phyloP scores from a whole-genome alignment of 2,888 invertebrate species.

The Epistrophe grossulariae region DNA sequence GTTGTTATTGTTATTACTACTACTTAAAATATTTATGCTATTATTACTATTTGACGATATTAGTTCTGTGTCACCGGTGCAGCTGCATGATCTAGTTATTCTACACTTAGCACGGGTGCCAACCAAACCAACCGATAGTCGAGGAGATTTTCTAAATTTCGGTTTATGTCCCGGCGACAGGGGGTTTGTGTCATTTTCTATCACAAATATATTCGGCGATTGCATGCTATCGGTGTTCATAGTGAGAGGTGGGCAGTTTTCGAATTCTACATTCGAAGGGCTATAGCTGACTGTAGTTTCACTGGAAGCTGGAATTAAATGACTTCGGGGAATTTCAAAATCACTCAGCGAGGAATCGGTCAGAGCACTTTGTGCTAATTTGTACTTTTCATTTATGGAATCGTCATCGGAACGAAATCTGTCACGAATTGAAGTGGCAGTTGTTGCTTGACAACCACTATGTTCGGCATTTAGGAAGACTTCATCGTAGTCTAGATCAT shows the following conservation, averaged over 20 bases:
- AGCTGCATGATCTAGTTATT: conserved; percentile 76
- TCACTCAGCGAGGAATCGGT: conserved; percentile 77
- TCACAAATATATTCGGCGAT: conserved; percentile 78
- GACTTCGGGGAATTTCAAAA: conserved; percentile 76
- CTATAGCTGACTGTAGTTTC: conserved; percentile 76
- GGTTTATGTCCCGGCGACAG: conserved; percentile 79
- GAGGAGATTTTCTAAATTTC: conserved; percentile 80
- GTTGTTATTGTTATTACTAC: conserved; percentile 61
- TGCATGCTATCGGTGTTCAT: conserved; percentile 67
- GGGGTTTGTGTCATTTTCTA: conserved; percentile 79
- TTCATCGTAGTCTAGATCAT: conserved; percentile 78
- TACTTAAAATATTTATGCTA: conserved; percentile 68
- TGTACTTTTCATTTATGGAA: conserved; percentile 78
- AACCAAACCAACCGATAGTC: conserved; percentile 73
- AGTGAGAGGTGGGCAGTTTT: conserved; percentile 65
- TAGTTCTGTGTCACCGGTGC: conserved; percentile 73
- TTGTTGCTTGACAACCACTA: conserved; percentile 77
- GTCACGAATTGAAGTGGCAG: conserved; percentile 79
- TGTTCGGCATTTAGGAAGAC: conserved; percentile 77
- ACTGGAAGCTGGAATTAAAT: conserved; percentile 71
- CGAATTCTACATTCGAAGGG: conserved; percentile 70
- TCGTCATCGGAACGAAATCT: conserved; percentile 80
- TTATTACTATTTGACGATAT: conserved; percentile 71
- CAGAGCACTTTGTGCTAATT: conserved; percentile 73
- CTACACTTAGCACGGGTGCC: conserved; percentile 62